These are phyloP conservation scores for Avahi laniger DNA, from an alignment of 2,797 vertebrate species.

Conservation along the genomic window DNA sequence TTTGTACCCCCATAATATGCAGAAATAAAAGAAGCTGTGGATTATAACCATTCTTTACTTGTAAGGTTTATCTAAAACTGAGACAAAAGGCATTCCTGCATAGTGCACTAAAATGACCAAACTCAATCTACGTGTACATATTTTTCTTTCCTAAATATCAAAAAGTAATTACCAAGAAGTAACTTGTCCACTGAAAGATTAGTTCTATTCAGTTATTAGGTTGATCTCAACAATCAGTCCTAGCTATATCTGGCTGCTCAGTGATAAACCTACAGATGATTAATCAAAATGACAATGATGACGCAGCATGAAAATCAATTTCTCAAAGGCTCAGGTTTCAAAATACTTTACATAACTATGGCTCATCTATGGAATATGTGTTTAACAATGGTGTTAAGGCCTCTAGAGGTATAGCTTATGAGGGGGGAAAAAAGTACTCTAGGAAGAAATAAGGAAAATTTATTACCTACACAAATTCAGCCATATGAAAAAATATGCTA, in stretches of 20 bases:
- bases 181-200: background rate
- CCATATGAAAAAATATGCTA: background rate
- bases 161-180: background rate
- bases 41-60: conserved; percentile 4
- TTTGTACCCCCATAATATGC: too few relatives aligned
- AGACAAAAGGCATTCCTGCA: background rate
- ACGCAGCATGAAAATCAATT: background rate
- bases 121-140: background rate
- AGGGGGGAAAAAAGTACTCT: background rate
- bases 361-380: background rate
- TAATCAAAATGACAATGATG: background rate
- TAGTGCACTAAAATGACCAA: background rate
- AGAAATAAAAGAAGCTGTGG: background rate
- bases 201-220: background rate
- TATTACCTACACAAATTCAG: background rate
- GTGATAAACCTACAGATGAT: background rate
- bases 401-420: background rate
- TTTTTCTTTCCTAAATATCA: background rate
- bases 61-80: conserved; percentile 8
- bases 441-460: background rate
- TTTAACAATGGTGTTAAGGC: background rate
- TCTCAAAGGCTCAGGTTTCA: background rate
- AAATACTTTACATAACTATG: background rate
- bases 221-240: background rate
- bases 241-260: background rate